A percentile compares a stretch with the other conserved stretches of the same genome.
Conservation (phyloP, 2,797 vertebrate species). For the Remorina albescens region DNA sequence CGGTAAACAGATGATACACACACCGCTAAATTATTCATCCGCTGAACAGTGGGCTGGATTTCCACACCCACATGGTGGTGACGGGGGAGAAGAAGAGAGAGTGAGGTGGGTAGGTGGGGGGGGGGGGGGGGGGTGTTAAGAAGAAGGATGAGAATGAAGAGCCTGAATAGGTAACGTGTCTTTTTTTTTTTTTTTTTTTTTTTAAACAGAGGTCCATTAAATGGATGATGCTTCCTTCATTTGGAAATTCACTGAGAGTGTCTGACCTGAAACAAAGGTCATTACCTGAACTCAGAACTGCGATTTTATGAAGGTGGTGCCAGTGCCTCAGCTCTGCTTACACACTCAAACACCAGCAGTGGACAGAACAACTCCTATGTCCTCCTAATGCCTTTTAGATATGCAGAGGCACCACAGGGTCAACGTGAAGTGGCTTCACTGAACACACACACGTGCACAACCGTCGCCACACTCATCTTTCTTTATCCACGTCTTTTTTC, state of each 20-base stretch:
- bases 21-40: constrained; percentile 90
- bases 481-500: constrained; percentile 62
- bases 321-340: constrained; percentile 23
- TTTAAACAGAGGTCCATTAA: constrained; percentile 9
- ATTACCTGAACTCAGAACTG: constrained; percentile 20
- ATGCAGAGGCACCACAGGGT: constrained; percentile 73
- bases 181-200: neutral
- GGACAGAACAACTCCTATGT: constrained; percentile 18
- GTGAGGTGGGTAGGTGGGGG: constrained; percentile 7
- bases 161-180: constrained; percentile 16
- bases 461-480: constrained; percentile 69
- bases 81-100: constrained; percentile 28
- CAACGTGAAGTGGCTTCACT: constrained; percentile 66
- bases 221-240: constrained; percentile 14
- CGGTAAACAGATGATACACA: constrained; percentile 91
- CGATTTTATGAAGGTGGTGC: constrained; percentile 6
- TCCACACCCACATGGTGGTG: constrained; percentile 69
- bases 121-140: constrained; percentile 16
- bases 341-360: constrained; percentile 8
- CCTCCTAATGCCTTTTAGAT: constrained; percentile 72
- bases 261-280: constrained; percentile 37
- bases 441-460: constrained; percentile 53
- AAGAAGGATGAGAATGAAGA: constrained; percentile 32
- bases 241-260: too few species aligned
- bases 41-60: constrained; percentile 83